A percentile compares a stretch with the other conserved stretches of the same genome.
phyloP scores from a whole-genome alignment of 2,797 vertebrate species.

The Melanotaenia boesemani region DNA sequence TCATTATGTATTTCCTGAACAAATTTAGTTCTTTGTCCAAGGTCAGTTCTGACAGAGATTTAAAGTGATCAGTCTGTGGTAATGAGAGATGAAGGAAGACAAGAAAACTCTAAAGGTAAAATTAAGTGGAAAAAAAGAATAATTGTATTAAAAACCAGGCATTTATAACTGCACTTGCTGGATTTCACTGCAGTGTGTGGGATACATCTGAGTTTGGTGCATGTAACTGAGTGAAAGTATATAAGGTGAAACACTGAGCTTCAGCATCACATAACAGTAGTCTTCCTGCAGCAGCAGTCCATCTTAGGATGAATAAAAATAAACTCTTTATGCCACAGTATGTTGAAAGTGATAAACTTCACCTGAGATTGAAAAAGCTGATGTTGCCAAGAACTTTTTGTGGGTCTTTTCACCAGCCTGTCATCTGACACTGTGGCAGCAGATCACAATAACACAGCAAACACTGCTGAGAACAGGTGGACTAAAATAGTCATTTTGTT shows the following conservation, averaged over 20 bases:
- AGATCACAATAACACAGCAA: constrained; percentile 28
- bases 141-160: constrained; percentile 2
- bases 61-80: constrained; percentile 75
- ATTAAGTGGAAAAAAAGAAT: constrained; percentile 1
- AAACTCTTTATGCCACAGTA: constrained; percentile 35
- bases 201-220: background rate
- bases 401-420: constrained; percentile 24
- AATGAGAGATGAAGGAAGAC: background rate
- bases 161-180: constrained; percentile 7
- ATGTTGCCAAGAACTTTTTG: constrained; percentile 46
- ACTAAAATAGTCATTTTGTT: background rate
- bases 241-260: constrained; percentile 16
- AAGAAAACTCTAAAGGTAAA: constrained; percentile 37
- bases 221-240: constrained; percentile 6
- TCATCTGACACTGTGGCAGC: constrained; percentile 29
- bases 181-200: background rate
- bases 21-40: constrained; percentile 83
- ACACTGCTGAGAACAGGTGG: background rate
- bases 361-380: constrained; percentile 47
- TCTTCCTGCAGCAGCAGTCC: constrained; percentile 19
- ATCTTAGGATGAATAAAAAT: constrained; percentile 48
- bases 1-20: constrained; percentile 83
- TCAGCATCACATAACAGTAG: constrained; percentile 24
- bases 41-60: constrained; percentile 83
- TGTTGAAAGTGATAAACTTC: constrained; percentile 46